A percentile compares a stretch with the other conserved stretches of the same genome.
phyloP scores from a whole-genome alignment of 1,140 invertebrate species.

The Mamestra configurata region DNA sequence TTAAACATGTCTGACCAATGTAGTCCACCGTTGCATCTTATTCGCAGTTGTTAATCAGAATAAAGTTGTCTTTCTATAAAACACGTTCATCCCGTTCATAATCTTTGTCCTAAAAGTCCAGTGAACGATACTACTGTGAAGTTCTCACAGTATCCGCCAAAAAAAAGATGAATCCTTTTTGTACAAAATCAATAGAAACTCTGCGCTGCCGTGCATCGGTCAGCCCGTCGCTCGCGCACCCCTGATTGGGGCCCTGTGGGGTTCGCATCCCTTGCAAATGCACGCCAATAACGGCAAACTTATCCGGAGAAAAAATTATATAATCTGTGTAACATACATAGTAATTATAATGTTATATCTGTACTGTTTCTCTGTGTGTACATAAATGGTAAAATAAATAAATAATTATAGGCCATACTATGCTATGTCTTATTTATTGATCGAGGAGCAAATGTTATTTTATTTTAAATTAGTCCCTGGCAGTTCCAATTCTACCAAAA shows the following conservation, averaged over 20 bases:
- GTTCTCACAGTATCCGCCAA: constrained; percentile 26
- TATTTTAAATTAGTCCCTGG: no score
- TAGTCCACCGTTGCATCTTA: neutral
- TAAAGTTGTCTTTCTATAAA: neutral
- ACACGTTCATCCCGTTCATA: neutral
- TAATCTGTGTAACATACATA: no score
- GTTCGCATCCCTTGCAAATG: neutral
- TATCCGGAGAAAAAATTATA: neutral
- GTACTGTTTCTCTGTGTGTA: no score
- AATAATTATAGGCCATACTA: no score
- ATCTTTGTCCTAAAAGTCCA: neutral
- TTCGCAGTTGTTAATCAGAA: neutral
- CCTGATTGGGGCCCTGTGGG: neutral
- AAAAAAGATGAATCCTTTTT: constrained; percentile 2
- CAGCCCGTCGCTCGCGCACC: constrained; percentile 1
- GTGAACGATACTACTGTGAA: neutral
- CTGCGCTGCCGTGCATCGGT: neutral
- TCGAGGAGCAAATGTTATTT: no score
- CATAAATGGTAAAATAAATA: no score
- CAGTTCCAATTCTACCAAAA: no score
- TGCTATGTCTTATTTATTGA: no score
- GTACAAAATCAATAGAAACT: constrained; percentile 25
- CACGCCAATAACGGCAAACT: neutral
- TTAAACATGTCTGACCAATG: neutral
- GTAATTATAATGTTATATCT: no score